These are phyloP conservation scores for Microcebus murinus DNA, from an alignment of 2,113 vertebrate genomes.

Conservation along the genomic window DNA sequence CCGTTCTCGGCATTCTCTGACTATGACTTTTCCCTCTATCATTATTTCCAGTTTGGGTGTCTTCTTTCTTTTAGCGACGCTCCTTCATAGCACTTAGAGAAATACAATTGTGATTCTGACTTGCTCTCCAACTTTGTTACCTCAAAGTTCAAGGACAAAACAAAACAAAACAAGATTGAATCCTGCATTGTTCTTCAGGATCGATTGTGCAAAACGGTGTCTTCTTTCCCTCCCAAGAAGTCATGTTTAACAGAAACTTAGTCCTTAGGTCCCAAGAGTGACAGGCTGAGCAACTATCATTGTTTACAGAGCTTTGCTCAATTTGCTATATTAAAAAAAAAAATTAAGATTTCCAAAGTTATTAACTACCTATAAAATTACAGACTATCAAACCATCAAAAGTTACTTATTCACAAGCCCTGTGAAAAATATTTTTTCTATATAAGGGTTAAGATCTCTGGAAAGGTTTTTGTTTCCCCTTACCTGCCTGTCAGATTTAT, in stretches of 20 bases:
- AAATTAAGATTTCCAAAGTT: background rate
- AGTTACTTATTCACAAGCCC: background rate
- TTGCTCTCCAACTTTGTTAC: background rate
- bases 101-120: background rate
- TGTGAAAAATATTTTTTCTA: background rate
- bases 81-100: background rate
- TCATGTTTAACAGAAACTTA: background rate
- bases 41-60: conserved; percentile 62
- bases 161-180: background rate
- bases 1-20: conserved; percentile 65
- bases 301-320: background rate
- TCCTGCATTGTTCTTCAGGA: background rate
- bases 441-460: conserved; percentile 27
- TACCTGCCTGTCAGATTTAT: background rate
- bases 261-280: background rate
- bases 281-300: background rate
- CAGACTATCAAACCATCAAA: background rate
- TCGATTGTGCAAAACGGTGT: background rate
- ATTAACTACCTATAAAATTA: background rate
- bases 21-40: conserved; percentile 79
- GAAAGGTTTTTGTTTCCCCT: background rate
- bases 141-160: background rate
- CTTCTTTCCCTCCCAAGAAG: background rate
- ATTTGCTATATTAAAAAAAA: background rate
- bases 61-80: conserved; percentile 17